These are phyloP conservation scores for Acleris sparsana DNA, from an alignment of 2,888 invertebrate species.

Conservation along the genomic window DNA sequence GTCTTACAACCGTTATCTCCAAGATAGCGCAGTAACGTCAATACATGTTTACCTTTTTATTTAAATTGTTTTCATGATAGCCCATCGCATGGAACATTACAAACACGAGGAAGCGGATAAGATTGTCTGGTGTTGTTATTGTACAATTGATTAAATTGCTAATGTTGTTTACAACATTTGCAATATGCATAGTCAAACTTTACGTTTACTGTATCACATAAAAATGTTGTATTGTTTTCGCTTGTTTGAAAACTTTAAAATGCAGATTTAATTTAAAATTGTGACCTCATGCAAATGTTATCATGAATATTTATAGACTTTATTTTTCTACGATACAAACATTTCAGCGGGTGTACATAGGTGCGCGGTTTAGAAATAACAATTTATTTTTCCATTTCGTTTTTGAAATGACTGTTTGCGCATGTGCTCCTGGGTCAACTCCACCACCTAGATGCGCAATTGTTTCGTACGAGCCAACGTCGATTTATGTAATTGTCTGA, in stretches of 20 bases:
- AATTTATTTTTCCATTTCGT: conserved; percentile 21
- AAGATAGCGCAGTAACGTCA: conserved; percentile 43
- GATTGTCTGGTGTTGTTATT: conserved; percentile 35
- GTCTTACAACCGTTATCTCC: conserved; percentile 43
- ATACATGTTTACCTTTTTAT: conserved; percentile 36
- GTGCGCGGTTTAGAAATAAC: conserved; percentile 21
- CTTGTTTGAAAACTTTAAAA: background rate
- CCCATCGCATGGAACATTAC: conserved; percentile 11
- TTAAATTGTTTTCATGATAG: conserved; percentile 31
- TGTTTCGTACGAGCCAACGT: conserved; percentile 45
- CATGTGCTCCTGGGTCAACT: conserved; percentile 53
- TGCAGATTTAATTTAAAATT: conserved; percentile 9
- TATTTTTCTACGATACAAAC: conserved; percentile 60
- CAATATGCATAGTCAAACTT: too few relatives aligned
- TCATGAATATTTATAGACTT: conserved; percentile 65
- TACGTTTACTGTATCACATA: too few relatives aligned
- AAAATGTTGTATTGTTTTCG: background rate
- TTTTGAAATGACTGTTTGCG: conserved; percentile 47
- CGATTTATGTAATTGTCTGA: conserved; percentile 37
- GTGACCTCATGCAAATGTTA: conserved; percentile 50
- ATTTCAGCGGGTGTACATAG: conserved; percentile 42
- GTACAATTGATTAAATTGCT: too few relatives aligned
- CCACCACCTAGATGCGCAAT: conserved; percentile 42
- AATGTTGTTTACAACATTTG: too few relatives aligned
- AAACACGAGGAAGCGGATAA: conserved; percentile 55